Conservation (phyloP, 2,113 vertebrate species). For the Tragelaphus strepsiceros region DNA sequence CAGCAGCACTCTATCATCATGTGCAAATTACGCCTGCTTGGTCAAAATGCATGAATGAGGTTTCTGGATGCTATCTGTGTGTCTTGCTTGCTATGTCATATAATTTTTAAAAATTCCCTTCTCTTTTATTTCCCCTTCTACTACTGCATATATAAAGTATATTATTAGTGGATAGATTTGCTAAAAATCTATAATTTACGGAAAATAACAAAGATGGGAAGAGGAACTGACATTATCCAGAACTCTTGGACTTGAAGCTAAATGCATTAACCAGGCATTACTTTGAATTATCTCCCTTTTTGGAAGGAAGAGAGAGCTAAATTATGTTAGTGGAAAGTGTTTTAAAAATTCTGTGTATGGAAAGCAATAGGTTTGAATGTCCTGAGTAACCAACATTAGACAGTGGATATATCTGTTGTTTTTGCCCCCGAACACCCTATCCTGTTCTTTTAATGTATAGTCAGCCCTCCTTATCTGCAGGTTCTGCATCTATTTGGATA, state of each 20-base stretch:
- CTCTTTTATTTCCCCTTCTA: not conserved
- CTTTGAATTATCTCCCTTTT: not conserved
- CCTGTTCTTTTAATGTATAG: not conserved
- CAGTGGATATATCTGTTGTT: not conserved
- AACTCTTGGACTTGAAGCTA: not conserved
- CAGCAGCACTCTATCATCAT: not conserved
- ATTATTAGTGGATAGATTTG: constrained; percentile 31
- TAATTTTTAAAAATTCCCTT: not conserved
- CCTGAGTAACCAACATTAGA: not conserved
- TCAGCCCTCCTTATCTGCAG: not conserved
- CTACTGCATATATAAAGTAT: not conserved
- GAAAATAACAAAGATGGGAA: not conserved
- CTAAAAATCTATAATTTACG: constrained; percentile 21
- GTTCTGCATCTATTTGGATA: not conserved
- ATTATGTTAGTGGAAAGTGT: constrained; percentile 1
- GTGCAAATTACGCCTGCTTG: not conserved
- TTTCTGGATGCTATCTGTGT: not conserved
- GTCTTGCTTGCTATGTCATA: not conserved
- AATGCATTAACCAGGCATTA: not conserved
- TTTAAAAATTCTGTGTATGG: not conserved
- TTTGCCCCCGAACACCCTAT: not conserved
- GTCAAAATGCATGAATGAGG: not conserved
- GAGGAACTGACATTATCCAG: not conserved
- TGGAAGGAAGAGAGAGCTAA: not conserved
- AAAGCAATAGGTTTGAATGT: not conserved